phyloP scores from a whole-genome alignment of 1,140 invertebrate species.

The Amyelois transitella region DNA sequence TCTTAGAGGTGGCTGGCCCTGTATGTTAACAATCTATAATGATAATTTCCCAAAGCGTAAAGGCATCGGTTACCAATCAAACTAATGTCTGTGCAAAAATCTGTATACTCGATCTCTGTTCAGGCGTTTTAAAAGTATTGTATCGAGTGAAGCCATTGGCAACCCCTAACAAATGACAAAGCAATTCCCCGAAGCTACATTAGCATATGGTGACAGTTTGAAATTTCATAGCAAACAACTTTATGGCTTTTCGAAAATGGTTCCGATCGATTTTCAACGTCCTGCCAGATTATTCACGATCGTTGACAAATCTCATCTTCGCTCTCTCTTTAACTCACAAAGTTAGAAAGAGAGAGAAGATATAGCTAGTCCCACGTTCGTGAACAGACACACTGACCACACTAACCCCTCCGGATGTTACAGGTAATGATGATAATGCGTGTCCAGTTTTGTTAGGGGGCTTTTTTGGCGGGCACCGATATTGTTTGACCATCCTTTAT shows the following conservation, averaged over 20 bases:
- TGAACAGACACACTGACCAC: not conserved
- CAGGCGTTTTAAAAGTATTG: not conserved
- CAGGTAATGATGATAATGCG: constrained; percentile 17
- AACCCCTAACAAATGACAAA: not conserved
- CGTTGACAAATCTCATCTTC: too few species aligned
- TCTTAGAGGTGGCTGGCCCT: too few species aligned
- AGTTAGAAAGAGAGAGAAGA: too few species aligned
- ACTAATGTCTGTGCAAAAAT: too few species aligned
- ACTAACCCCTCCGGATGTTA: constrained; percentile 9
- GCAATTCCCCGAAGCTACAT: not conserved
- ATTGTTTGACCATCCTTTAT: not conserved
- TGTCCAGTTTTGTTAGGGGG: constrained; percentile 11
- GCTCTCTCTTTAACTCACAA: too few species aligned
- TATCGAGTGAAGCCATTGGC: too few species aligned
- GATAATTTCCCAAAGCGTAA: too few species aligned
- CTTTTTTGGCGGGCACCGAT: not conserved
- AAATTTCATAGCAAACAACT: not conserved
- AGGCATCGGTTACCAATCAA: too few species aligned
- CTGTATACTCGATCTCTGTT: not conserved
- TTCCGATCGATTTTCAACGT: not conserved
- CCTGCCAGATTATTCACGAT: too few species aligned
- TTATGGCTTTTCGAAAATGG: not conserved
- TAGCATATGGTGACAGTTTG: not conserved
- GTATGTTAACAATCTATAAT: too few species aligned
- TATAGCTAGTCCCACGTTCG: too few species aligned